Base-by-base conservation (phyloP, 2,888 invertebrate genomes). In the Athalia circularis region DNA sequence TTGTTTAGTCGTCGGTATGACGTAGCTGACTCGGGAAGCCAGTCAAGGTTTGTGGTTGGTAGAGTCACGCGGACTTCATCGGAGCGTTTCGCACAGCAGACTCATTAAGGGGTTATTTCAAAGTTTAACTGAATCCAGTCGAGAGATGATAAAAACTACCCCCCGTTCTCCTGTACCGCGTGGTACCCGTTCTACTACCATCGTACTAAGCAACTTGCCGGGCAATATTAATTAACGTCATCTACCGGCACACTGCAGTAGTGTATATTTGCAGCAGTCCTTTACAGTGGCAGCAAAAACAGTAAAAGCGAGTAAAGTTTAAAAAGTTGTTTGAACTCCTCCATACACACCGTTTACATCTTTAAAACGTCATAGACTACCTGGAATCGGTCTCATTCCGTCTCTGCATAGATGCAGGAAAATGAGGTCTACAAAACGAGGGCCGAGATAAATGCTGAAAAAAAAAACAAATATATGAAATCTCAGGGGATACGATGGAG, bases 91-190 rank as follows among this genome's bases (percentile, higher is more conserved):
- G 70, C 84, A 86, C 84, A 84, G 85, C 85, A 84, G 86, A 85
- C 86, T 88, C 86, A 88, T 88, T 87, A 87, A 87, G 85, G 85
- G 86, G 86, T 87, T 88, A 87, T 88, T 88, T 87, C 84, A 86
- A 87, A 88, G 86, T 87, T 87, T 87, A 87, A 87, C 85, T 85
- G 86, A 86, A 87, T 88, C 83, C 84, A 85, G 86, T 82, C 82
- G 83, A 84, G 84, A 83, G 83, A 77, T 68, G 70, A 79, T 72
- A 79, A 78, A 79, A 80, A 77, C 72, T 57, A 75, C 47, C 57
- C 50, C 80, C 50, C 65, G 70, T 59, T 43, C 11, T 15, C 67
- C 48, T 54, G 52, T 8, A 11, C 50, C 57, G 62, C 52, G 52
- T 52, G 8, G 52, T 9, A 29, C 29, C 29, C 29, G 29, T 29